Evolutionary conservation across 2,888 invertebrate genomes (phyloP).

Genomic region (Mythimna lalbum): DNA sequence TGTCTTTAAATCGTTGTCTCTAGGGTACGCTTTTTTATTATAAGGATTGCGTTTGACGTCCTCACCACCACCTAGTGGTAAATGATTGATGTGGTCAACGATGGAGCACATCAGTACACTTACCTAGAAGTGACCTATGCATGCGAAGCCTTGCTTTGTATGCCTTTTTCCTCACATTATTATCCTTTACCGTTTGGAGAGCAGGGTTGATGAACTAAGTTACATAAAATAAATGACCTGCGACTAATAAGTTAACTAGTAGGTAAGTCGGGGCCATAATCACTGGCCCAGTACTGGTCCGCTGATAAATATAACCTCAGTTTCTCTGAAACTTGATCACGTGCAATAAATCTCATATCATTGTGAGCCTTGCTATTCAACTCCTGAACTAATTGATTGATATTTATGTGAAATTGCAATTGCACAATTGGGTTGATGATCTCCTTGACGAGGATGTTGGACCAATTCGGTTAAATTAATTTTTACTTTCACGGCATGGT

Average conservation of each 20-base stretch:
- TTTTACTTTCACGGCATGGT: too few relatives aligned
- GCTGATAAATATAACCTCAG: slow-evolving; percentile 13
- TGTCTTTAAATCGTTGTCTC: too few relatives aligned
- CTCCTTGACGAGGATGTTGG: slow-evolving; percentile 34
- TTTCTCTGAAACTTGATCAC: slow-evolving; percentile 51
- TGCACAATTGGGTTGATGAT: slow-evolving; percentile 64
- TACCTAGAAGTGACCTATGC: too few relatives aligned
- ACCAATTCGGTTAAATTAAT: not conserved
- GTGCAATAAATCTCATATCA: slow-evolving; percentile 50
- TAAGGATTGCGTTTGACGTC: too few relatives aligned
- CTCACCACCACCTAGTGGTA: too few relatives aligned
- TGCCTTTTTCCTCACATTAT: not conserved
- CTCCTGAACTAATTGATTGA: slow-evolving; percentile 63
- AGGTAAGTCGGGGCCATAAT: not conserved
- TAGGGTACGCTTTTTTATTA: too few relatives aligned
- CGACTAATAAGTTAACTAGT: too few relatives aligned
- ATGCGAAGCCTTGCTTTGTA: too few relatives aligned
- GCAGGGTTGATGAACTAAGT: not conserved
- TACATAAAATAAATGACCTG: not conserved
- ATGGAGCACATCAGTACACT: too few relatives aligned
- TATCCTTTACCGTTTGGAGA: not conserved
- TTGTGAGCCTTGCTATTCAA: slow-evolving; percentile 28
- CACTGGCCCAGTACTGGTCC: not conserved
- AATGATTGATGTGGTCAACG: too few relatives aligned
- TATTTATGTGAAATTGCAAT: slow-evolving; percentile 71